Evolutionary conservation across 1,140 invertebrate species (phyloP), one percentile per base, ranked within the genome.

Genomic region (Zaprionus vittiger): DNA sequence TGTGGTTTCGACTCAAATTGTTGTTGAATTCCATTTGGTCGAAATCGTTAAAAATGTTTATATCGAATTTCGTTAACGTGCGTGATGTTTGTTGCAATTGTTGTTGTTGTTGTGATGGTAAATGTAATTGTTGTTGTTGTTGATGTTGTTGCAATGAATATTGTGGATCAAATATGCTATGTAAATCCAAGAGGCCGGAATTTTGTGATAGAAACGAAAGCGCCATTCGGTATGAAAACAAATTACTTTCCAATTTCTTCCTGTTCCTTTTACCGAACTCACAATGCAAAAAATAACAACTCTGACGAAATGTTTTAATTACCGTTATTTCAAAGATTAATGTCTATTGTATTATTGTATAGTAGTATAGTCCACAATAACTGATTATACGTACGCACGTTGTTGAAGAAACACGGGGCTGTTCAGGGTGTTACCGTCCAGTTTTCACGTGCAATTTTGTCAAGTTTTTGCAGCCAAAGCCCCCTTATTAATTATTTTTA

Each of bases 101-200:
- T 65, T 73, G 80, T 38, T 78, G 69, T 65, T 78, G 70, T 56
- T 78, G 77, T 71, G 72, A 54, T 67, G 57, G 52, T 62, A 78
- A 77, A 74, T 72, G 67, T 77, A 80, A 72, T 66, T 78, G 81
- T 56, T 79, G 76, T 54, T 79, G 76, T 52, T 72, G 69, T 65
- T 83, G 81, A 65, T 91, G 80, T 69, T 89, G 85, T 71, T 90
- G 80, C 57, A 81, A 79, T 72, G 85, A 73, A 81, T 86, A 86
- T 91, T 86, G 86, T 77, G 91, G 91, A 78, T 92, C 91, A 76
- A 92, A 91, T 60, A 92, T 85, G 67, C 89, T 83, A 89, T 92
- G 89, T 80, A 92, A 83, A 92, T 92, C 91, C 81, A 86, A 92
- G 56, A 89, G 90, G 74, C 86, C 91, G 73, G 89, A 91, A 81